phyloP scores from a whole-genome alignment of 2,113 vertebrate genomes.

The Tetraodon nigroviridis region DNA sequence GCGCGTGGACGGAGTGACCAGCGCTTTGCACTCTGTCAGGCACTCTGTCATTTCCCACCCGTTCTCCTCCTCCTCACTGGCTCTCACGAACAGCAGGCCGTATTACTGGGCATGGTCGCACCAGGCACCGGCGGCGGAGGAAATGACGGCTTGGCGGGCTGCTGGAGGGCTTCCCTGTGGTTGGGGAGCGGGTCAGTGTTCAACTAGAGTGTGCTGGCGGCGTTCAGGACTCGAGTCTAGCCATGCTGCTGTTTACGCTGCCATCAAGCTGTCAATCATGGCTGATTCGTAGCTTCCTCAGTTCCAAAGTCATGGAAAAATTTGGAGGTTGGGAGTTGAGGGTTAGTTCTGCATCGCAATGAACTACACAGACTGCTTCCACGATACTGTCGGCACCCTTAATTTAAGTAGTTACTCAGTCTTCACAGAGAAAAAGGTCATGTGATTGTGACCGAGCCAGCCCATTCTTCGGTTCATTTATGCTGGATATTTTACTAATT shows the following conservation, averaged over 20 bases:
- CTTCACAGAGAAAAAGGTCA: no score
- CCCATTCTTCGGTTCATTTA: no score
- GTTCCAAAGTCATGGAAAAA: not conserved
- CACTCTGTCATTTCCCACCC: constrained; percentile 67
- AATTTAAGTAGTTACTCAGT: no score
- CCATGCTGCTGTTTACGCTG: constrained; percentile 28
- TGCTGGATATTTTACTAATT: no score
- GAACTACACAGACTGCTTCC: no score
- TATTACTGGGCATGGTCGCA: constrained; percentile 59
- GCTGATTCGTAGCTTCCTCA: not conserved
- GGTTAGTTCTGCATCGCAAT: no score
- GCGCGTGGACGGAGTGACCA: constrained; percentile 88
- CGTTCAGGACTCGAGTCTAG: constrained; percentile 43
- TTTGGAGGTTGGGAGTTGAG: no score
- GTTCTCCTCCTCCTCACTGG: constrained; percentile 36
- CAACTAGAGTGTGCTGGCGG: constrained; percentile 22
- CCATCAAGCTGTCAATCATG: constrained; percentile 19
- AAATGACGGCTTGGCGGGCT: constrained; percentile 14
- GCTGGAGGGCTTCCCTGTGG: not conserved
- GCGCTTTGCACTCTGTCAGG: constrained; percentile 85
- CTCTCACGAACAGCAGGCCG: constrained; percentile 45
- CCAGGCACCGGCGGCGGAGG: constrained; percentile 38
- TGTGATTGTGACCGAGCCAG: no score
- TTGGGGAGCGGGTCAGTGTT: constrained; percentile 8
- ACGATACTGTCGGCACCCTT: no score